Base-by-base conservation (phyloP, 2,888 invertebrate genomes). In the Taphrorychus bicolor region DNA sequence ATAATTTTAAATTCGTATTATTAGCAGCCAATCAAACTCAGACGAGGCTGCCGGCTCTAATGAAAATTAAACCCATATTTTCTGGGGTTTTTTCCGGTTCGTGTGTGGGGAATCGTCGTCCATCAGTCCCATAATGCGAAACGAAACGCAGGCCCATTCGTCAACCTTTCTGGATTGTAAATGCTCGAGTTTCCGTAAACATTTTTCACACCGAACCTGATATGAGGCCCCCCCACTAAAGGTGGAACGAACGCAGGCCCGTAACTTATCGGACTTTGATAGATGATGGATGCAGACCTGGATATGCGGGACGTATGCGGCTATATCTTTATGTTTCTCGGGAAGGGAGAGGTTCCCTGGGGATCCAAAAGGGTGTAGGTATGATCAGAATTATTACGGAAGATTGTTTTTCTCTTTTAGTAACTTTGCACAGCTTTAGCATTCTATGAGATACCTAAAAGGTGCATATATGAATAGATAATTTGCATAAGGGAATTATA, bases 221-320 rank as follows among this genome's bases (percentile, higher is more conserved):
- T 71, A 73, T 72, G 59, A 69, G 66, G 64, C 62, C 56, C 59
- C 69, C 66, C 70, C 72, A 67, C n/a, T 71, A 69, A 69, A 73
- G 73, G 73, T 73, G 72, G 71, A 69, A n/a, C n/a, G n/a, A n/a
- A 69, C 69, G 68, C 69, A 72, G 70, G 70, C 71, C 70, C 70
- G 73, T 73, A 75, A 74, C 72, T 75, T 75, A 76, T 76, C 75
- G 69, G 75, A 75, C 75, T 70, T 76, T 76, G 76, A 76, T 75
- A 73, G 75, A 76, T 76, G 75, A 68, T 76, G 74, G 68, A 67
- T 66, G 67, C 71, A 70, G 72, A 71, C 69, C 74, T 71, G 63
- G 32, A 32, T 32, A 11, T 32, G 32, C n/a, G 32, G 32, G 11
- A 32, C 11, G 32, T 32, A 32, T 32, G 11, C 32, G 32, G 7